Evolutionary conservation across 2,113 vertebrate genomes (phyloP).

Genomic region (Uria lomvia): DNA sequence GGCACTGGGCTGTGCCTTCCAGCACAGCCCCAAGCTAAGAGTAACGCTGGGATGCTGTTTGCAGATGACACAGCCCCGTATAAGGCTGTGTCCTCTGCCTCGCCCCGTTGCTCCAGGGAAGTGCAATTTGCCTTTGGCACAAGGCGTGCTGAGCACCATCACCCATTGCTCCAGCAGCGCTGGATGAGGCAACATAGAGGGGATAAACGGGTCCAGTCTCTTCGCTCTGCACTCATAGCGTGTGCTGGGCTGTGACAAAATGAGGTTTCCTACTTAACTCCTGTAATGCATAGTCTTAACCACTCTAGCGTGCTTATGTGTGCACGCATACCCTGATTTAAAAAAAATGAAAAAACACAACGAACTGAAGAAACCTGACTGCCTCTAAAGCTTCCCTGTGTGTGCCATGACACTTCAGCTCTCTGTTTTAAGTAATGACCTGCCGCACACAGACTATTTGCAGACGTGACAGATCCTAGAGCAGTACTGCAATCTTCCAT

Average conservation of each 20-base stretch:
- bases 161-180: neutral
- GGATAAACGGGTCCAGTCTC: rapidly evolving
- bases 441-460: neutral
- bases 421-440: neutral
- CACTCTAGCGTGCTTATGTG: rapidly evolving
- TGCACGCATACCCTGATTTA: neutral
- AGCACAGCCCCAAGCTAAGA: neutral
- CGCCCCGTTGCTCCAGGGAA: rapidly evolving
- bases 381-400: neutral
- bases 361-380: neutral
- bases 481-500: neutral
- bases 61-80: neutral
- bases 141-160: neutral
- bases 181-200: neutral
- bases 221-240: rapidly evolving
- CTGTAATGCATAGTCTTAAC: rapidly evolving
- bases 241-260: neutral
- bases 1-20: neutral
- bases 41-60: neutral
- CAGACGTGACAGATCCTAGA: neutral
- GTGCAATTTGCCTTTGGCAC: neutral
- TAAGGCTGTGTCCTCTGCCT: neutral
- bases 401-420: neutral
- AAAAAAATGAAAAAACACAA: neutral
- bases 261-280: neutral